Conservation (phyloP, 2,797 vertebrate species). For the Apogon talboti region DNA sequence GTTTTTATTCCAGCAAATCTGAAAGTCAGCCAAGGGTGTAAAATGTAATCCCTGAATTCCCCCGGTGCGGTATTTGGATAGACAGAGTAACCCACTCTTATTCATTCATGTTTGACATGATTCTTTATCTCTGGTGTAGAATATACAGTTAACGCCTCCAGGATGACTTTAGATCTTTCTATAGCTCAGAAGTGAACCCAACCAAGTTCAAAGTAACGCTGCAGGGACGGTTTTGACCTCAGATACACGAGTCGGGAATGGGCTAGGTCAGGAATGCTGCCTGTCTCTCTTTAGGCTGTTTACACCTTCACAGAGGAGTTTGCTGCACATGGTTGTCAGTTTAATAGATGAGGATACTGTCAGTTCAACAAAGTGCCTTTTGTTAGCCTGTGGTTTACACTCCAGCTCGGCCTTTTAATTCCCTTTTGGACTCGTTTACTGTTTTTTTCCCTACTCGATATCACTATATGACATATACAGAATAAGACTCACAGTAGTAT, state of each 20-base stretch:
- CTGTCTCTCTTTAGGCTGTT: constrained; percentile 39
- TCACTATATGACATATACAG: too few relatives aligned
- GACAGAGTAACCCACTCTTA: too few relatives aligned
- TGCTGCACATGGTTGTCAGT: constrained; percentile 14
- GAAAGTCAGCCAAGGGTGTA: too few relatives aligned
- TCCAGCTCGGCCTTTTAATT: neutral
- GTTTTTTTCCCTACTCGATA: constrained; percentile 16
- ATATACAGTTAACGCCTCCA: too few relatives aligned
- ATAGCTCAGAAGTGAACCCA: too few relatives aligned
- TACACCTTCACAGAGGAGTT: constrained; percentile 20
- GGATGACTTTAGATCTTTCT: too few relatives aligned
- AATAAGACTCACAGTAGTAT: too few relatives aligned
- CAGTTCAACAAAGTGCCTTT: constrained; percentile 5
- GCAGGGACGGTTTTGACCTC: constrained; percentile 35
- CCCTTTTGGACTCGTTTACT: neutral
- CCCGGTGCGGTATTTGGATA: too few relatives aligned
- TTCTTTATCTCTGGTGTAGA: too few relatives aligned
- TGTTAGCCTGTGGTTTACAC: neutral
- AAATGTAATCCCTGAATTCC: too few relatives aligned
- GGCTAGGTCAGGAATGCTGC: constrained; percentile 45
- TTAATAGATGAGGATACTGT: constrained; percentile 1
- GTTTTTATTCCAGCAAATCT: too few relatives aligned
- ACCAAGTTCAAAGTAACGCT: constrained; percentile 41
- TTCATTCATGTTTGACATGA: too few relatives aligned
- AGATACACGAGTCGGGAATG: constrained; percentile 28